Evolutionary conservation across 1,140 invertebrate genomes (phyloP), one percentile per base, ranked within the genome.

Genomic region (Pseudobourletiella spinata): DNA sequence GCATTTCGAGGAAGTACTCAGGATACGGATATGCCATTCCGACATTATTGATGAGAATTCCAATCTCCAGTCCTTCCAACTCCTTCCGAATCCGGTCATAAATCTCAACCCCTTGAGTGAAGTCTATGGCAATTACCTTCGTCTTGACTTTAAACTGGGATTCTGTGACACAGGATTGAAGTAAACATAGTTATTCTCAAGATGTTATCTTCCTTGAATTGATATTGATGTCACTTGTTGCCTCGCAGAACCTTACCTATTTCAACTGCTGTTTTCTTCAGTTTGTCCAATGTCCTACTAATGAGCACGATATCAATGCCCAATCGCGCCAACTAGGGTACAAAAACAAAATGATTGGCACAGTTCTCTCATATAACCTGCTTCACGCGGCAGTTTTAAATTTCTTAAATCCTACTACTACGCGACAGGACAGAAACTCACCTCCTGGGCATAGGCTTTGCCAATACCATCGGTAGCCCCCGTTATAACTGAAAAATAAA

Each of bases 1-100:
- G 78, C 1, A 88, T 73, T 16, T 86, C 80, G 1, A 87, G 76
- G 73, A 92, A 91, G 70, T 88, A 86, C 72, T 91, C 88, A 0
- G 95, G 94, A 75, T 89, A 83, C 0, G 84, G 78, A 75, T 96
- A 96, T 56, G 88, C 91, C 63, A 91, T 84, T 2, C 95, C 95
- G 0, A 96, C 94, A 78, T 98, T 98, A 75, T 99, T 99, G 3
- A 98, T 83, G 11, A 98, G 78, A 18, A 94, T 85, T 1, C 91
- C 93, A 62, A 97, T 86, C 73, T 97, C 91, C 1, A 98, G 77
- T 1, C 83, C 86, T 25, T 73, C 59, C 16, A 94, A 79, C 57
- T 87, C 81, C 67, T 84, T 83, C 25, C 83, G 79, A 51, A 96
- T 90, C 57, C 81, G 82, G 0, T 84, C 77, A 72, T 91, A 96